These are phyloP conservation scores for Metopolophium dirhodum DNA, from an alignment of 1,140 invertebrate genomes.

Conservation along the genomic window DNA sequence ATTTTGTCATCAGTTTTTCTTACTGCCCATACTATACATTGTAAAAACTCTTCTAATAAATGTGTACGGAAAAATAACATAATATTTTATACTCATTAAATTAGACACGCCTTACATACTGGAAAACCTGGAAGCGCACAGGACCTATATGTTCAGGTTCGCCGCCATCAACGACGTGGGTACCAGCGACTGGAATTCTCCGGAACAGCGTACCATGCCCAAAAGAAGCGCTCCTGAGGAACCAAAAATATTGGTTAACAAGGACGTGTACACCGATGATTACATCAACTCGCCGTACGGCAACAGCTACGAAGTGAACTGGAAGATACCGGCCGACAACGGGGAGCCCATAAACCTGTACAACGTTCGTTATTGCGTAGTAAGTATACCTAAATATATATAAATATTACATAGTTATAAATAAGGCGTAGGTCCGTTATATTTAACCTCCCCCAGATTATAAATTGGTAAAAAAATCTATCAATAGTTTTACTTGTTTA, in stretches of 20 bases:
- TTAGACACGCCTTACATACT: slow-evolving; percentile 72
- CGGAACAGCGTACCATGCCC: slow-evolving; percentile 68
- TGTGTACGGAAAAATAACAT: neutral
- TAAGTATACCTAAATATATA: slow-evolving; percentile 65
- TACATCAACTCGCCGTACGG: slow-evolving; percentile 68
- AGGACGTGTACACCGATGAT: slow-evolving; percentile 61
- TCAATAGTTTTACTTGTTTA: neutral
- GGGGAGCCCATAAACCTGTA: slow-evolving; percentile 86
- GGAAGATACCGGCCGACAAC: slow-evolving; percentile 84
- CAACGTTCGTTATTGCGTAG: slow-evolving; percentile 79
- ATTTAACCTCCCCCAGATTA: neutral
- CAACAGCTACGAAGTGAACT: slow-evolving; percentile 79
- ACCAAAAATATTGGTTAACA: slow-evolving; percentile 65
- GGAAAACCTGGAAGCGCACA: slow-evolving; percentile 79
- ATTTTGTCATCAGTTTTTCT: neutral
- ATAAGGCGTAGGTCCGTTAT: too few relatives aligned
- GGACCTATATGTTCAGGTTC: slow-evolving; percentile 84
- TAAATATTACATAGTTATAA: neutral
- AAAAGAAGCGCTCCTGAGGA: slow-evolving; percentile 67
- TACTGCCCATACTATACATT: neutral
- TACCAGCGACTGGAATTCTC: slow-evolving; percentile 73
- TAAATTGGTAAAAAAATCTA: neutral
- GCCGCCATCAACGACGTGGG: slow-evolving; percentile 85
- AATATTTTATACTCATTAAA: neutral
- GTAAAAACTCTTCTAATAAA: neutral